Percentiles rank a stretch among this genome's conserved stretches.
Conservation (phyloP, 1,140 invertebrate genomes). For the Meteorus sp. region DNA sequence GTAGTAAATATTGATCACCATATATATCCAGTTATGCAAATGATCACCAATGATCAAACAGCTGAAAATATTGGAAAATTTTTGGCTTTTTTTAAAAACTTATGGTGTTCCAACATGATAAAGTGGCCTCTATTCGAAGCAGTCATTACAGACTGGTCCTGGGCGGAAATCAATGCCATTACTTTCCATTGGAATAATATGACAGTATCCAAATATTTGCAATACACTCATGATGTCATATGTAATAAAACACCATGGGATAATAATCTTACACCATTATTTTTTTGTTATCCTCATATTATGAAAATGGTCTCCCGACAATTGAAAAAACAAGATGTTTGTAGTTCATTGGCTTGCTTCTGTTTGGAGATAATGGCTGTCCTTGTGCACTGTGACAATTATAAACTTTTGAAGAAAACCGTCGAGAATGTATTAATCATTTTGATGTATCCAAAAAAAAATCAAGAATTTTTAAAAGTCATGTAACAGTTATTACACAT, state of each 20-base stretch:
- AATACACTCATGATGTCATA: background rate
- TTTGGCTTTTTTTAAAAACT: slow-evolving; percentile 11
- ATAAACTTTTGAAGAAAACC: background rate
- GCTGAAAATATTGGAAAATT: slow-evolving; percentile 6
- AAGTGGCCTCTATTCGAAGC: slow-evolving; percentile 2
- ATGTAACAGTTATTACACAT: too few relatives aligned
- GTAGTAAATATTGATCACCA: background rate
- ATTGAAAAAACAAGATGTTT: background rate
- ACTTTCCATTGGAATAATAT: slow-evolving; percentile 13
- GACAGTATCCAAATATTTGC: background rate
- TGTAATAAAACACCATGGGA: background rate
- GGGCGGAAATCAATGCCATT: slow-evolving; percentile 12
- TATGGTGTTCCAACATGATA: background rate
- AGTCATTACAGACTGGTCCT: slow-evolving; percentile 17
- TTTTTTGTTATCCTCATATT: background rate
- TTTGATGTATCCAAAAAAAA: background rate
- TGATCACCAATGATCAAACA: slow-evolving; percentile 19
- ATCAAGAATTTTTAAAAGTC: background rate
- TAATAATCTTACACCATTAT: background rate
- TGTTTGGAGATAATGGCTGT: background rate
- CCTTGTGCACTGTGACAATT: background rate
- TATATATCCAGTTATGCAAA: slow-evolving; percentile 10
- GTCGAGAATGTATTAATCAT: background rate
- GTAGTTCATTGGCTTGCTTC: background rate
- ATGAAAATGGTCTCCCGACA: background rate